Evolutionary conservation across 1,140 invertebrate genomes (phyloP).

Genomic region (Drosophila insularis): DNA sequence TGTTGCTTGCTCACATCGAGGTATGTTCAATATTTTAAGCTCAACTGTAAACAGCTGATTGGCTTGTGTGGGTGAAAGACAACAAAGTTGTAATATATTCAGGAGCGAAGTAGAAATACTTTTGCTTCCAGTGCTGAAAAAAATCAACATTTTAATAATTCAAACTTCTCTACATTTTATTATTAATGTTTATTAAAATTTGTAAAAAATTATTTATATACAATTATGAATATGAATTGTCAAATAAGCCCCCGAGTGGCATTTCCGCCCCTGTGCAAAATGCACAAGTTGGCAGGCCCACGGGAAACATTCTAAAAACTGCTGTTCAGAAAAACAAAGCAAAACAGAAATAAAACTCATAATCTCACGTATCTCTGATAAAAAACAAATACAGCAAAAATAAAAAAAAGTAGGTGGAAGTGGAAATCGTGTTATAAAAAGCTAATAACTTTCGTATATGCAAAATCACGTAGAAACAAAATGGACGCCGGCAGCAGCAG

Average conservation of each 20-base stretch:
- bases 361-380: constrained; percentile 55
- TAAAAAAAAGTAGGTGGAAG: background rate
- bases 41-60: background rate
- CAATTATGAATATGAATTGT: too few relatives aligned
- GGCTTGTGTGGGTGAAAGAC: background rate
- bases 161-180: too few relatives aligned
- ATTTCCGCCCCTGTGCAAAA: constrained; percentile 6
- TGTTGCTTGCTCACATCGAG: background rate
- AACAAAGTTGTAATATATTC: background rate
- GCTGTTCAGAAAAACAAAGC: constrained; percentile 33
- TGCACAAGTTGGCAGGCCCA: constrained; percentile 21
- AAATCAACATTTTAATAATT: too few relatives aligned
- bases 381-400: constrained; percentile 24
- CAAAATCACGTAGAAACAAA: constrained; percentile 16
- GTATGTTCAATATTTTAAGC: background rate
- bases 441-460: background rate
- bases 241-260: too few relatives aligned
- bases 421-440: background rate
- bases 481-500: constrained; percentile 10
- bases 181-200: too few relatives aligned
- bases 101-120: background rate
- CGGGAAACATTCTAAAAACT: constrained; percentile 21
- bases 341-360: constrained; percentile 38
- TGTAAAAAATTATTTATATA: too few relatives aligned
- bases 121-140: background rate